Percentiles rank a stretch among this genome's conserved stretches.
Evolutionary conservation across 2,888 invertebrate species (phyloP).

Genomic region (Leucophenga montana): DNA sequence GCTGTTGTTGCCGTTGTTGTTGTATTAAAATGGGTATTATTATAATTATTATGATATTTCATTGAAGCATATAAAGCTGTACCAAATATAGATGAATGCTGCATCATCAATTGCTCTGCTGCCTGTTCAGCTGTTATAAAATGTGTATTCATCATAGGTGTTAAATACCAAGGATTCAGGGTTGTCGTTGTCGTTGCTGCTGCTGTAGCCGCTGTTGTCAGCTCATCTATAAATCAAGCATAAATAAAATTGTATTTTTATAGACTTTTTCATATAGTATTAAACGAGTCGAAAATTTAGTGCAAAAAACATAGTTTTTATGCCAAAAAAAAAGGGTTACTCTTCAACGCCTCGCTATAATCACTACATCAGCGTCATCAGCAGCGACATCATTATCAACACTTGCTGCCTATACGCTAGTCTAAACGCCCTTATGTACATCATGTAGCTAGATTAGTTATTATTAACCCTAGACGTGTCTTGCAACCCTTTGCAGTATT

Average conservation of each 20-base stretch:
- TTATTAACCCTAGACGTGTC: conserved; percentile 17
- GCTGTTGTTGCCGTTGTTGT: conserved; percentile 39
- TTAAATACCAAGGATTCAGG: conserved; percentile 61
- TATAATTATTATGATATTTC: conserved; percentile 62
- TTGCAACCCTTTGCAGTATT: conserved; percentile 30
- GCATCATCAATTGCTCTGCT: conserved; percentile 10
- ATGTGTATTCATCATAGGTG: conserved; percentile 49
- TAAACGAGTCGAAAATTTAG: conserved; percentile 43
- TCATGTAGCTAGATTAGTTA: conserved; percentile 16
- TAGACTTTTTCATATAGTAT: conserved; percentile 42
- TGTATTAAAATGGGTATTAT: conserved; percentile 33
- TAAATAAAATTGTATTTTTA: conserved; percentile 54
- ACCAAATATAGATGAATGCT: conserved; percentile 16
- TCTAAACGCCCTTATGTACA: conserved; percentile 34
- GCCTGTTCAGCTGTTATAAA: conserved; percentile 33
- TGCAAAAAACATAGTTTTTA: conserved; percentile 44
- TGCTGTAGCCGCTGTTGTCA: conserved; percentile 45
- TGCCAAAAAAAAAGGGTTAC: conserved; percentile 34
- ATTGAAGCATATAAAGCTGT: conserved; percentile 29
- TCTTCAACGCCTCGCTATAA: conserved; percentile 31
- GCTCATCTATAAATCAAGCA: conserved; percentile 55
- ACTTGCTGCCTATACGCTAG: conserved; percentile 48
- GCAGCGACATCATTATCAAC: conserved; percentile 55
- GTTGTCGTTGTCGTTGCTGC: conserved; percentile 44
- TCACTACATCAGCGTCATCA: too few relatives aligned